Evolutionary conservation across 2,113 vertebrate genomes (phyloP).

Genomic region (Gadus macrocephalus): DNA sequence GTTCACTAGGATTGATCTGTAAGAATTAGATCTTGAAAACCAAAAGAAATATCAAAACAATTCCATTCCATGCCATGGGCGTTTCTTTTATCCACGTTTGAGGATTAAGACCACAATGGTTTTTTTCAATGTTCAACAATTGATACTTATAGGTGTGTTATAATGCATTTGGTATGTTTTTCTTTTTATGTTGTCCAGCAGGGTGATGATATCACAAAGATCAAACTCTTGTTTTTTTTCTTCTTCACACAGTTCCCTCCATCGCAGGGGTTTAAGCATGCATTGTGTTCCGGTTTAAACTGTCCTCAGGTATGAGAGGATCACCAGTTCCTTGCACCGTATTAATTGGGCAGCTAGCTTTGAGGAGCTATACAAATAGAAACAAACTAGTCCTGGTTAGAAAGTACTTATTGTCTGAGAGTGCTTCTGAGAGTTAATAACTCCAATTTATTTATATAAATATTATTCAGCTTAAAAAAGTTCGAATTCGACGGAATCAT

Average conservation of each 20-base stretch:
- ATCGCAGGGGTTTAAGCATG: slow-evolving; percentile 62
- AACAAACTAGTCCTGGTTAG: slow-evolving; percentile 32
- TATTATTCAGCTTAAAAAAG: slow-evolving; percentile 56
- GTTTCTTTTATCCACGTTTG: slow-evolving; percentile 31
- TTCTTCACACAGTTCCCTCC: slow-evolving; percentile 49
- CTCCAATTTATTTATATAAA: slow-evolving; percentile 52
- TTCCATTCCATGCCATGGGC: slow-evolving; percentile 12
- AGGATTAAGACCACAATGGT: slow-evolving; percentile 45
- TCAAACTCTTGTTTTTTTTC: slow-evolving; percentile 29
- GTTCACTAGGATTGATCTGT: slow-evolving; percentile 42
- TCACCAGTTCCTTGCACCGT: neutral
- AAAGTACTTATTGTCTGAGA: slow-evolving; percentile 33
- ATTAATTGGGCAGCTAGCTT: slow-evolving; percentile 35
- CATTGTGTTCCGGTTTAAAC: slow-evolving; percentile 51
- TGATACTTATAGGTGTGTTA: slow-evolving; percentile 30
- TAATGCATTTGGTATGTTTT: slow-evolving; percentile 23
- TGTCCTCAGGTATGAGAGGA: slow-evolving; percentile 47
- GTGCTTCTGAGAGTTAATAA: slow-evolving; percentile 31
- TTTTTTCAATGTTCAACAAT: slow-evolving; percentile 32
- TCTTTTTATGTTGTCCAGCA: neutral
- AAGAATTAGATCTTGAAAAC: slow-evolving; percentile 44
- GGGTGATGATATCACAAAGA: slow-evolving; percentile 7
- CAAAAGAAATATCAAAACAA: slow-evolving; percentile 28
- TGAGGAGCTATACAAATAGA: slow-evolving; percentile 19
- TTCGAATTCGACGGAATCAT: slow-evolving; percentile 28